Percentiles rank a stretch among this genome's conserved stretches.
Evolutionary conservation across 2,888 invertebrate genomes (phyloP).

Genomic region (Drosophila siamana): DNA sequence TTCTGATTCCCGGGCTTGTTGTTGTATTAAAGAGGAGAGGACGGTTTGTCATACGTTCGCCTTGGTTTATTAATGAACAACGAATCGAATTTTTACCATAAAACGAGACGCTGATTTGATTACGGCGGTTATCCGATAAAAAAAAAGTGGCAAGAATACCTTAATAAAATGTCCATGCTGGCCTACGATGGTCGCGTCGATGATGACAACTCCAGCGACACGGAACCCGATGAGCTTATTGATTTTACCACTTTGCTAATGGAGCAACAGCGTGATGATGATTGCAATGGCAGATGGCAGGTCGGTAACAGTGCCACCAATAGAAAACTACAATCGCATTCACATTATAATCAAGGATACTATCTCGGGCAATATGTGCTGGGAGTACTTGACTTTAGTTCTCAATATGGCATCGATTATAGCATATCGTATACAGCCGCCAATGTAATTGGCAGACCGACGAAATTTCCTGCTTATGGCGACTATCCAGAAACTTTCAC

Average conservation of each 20-base stretch:
- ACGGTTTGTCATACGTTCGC: slow-evolving; percentile 51
- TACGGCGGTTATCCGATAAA: slow-evolving; percentile 17
- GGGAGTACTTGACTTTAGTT: slow-evolving; percentile 93
- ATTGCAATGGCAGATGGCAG: slow-evolving; percentile 29
- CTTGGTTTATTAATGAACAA: slow-evolving; percentile 37
- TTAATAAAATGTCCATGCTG: slow-evolving; percentile 59
- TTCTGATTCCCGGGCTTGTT: not conserved
- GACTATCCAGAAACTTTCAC: slow-evolving; percentile 96
- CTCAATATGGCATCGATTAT: slow-evolving; percentile 94
- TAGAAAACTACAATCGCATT: slow-evolving; percentile 41
- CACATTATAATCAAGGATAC: slow-evolving; percentile 57
- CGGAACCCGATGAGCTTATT: slow-evolving; percentile 68
- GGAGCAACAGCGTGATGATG: slow-evolving; percentile 38
- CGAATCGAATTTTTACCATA: slow-evolving; percentile 26
- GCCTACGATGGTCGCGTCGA: slow-evolving; percentile 41
- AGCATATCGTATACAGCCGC: slow-evolving; percentile 95
- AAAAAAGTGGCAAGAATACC: slow-evolving; percentile 4
- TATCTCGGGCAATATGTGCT: slow-evolving; percentile 91
- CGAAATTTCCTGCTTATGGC: slow-evolving; percentile 95
- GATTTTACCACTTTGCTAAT: slow-evolving; percentile 68
- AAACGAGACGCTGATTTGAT: slow-evolving; percentile 44
- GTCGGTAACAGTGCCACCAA: slow-evolving; percentile 42
- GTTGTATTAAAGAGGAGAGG: slow-evolving; percentile 11
- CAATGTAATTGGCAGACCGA: slow-evolving; percentile 93
- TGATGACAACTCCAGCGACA: slow-evolving; percentile 51